These are phyloP conservation scores for Orchesella flavescens DNA, from an alignment of 2,888 invertebrate genomes.

Conservation along the genomic window DNA sequence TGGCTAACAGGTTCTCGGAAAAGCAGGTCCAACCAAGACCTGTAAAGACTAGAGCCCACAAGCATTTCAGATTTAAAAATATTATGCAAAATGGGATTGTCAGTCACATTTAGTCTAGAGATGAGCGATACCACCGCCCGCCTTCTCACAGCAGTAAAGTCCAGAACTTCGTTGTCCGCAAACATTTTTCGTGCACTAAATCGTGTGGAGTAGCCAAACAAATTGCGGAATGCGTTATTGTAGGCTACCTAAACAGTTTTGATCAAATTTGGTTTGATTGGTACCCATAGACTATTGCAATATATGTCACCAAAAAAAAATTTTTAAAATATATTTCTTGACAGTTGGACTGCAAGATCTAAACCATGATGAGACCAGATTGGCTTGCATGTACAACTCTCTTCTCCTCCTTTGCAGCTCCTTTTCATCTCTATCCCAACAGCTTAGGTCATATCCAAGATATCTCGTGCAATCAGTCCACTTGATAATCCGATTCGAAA, in stretches of 20 bases:
- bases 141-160: conserved; percentile 19
- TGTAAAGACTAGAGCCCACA: neutral
- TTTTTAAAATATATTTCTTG: conserved; percentile 38
- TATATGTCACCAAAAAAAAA: conserved; percentile 29
- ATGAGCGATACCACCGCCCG: neutral
- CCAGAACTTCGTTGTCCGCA: neutral
- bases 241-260: conserved; percentile 23
- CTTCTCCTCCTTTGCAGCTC: conserved; percentile 14
- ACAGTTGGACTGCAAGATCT: neutral
- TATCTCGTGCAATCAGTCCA: conserved; percentile 5
- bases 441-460: conserved; percentile 39
- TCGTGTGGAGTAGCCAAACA: conserved; percentile 17
- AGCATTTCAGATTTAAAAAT: conserved; percentile 4
- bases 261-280: neutral
- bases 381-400: conserved; percentile 29
- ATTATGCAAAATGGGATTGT: neutral
- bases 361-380: conserved; percentile 4
- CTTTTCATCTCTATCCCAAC: conserved; percentile 18
- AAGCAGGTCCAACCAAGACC: too few species aligned
- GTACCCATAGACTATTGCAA: conserved; percentile 26
- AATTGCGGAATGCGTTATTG: conserved; percentile 23
- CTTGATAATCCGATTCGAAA: neutral
- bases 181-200: conserved; percentile 30
- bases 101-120: neutral
- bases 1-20: too few species aligned